Evolutionary conservation across 2,888 invertebrate genomes (phyloP), one percentile per base, ranked within the genome.

Genomic region (Yponomeuta sedellus): DNA sequence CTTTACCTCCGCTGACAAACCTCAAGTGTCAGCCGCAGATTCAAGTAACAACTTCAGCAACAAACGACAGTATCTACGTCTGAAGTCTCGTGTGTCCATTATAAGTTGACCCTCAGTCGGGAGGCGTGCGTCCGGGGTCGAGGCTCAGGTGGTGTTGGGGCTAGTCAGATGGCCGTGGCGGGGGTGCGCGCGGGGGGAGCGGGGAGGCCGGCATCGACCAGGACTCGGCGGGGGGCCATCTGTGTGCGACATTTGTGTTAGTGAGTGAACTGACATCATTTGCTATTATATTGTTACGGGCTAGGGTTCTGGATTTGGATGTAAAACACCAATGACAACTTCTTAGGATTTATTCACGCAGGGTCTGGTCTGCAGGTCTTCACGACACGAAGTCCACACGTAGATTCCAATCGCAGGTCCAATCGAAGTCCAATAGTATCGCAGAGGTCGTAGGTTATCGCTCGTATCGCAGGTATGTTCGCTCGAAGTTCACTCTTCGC

Each of bases 151-250:
- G 61, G 25, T 16, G 61, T 19, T 16, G 61, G 61, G 39, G 63
- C 63, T 63, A 63, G 63, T 63, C 63, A 39, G 63, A 39, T 72
- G 88, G 87, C 57, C 87, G 85, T 79, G 86, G 85, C 44, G 87
- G 88, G 52, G 89, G 89, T 65, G 90, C 89, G 71, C 91, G 88
- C 64, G 91, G 90, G 44, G 92, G 92, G 66, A 91, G 84, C 61
- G 92, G 92, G 16, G 91, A 91, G 68, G 85, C 89, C 66, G 92
- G 92, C 74, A 90, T 85, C 74, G 91, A 91, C 90, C 91, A 90
- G 70, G 90, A 91, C 79, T 91, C 91, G 67, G 80, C 81, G 66
- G 76, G 80, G 63, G 85, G 86, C 88, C 91, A 91, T 75, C 90
- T 52, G 44, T 88, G 64, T 25, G 25, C 20, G 59, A 59, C 12